These are phyloP conservation scores for Liparis tanakae DNA, from an alignment of 2,797 vertebrate genomes.

Conservation along the genomic window DNA sequence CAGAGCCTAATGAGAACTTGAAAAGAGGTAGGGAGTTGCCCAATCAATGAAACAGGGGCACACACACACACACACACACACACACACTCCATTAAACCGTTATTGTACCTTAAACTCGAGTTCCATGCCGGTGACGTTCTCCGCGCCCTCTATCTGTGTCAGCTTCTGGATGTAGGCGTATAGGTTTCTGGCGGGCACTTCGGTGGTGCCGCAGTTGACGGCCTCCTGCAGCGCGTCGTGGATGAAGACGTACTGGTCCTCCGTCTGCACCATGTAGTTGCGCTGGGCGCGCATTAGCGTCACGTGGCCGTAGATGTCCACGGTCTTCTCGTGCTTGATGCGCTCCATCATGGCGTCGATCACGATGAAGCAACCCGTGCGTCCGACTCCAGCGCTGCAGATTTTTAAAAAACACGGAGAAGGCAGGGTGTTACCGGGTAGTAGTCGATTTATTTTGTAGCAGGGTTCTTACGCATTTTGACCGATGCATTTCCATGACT, in stretches of 20 bases:
- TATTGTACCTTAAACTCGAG: constrained; percentile 97
- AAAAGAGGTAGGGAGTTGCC: constrained; percentile 49
- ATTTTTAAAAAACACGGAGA: constrained; percentile 37
- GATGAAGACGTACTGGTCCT: constrained; percentile 99
- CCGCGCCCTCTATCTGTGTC: constrained; percentile 96
- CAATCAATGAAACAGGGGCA: constrained; percentile 47
- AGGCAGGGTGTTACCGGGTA: neutral
- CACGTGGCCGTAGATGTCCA: constrained; percentile 99
- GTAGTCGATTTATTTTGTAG: no score
- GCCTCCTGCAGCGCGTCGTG: constrained; percentile 98
- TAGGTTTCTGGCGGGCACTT: constrained; percentile 98
- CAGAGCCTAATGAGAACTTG: constrained; percentile 62
- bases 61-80: no score
- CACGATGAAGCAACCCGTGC: constrained; percentile 99
- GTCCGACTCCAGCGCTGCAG: constrained; percentile 93
- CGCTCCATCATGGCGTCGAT: constrained; percentile 99
- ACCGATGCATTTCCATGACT: no score
- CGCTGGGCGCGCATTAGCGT: constrained; percentile 99
- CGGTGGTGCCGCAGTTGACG: constrained; percentile 98
- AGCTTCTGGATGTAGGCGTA: constrained; percentile 99
- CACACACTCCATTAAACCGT: neutral
- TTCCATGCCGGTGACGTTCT: constrained; percentile 99
- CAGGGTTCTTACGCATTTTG: no score
- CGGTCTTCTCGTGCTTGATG: constrained; percentile 99
- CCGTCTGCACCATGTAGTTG: constrained; percentile 99